These are phyloP conservation scores for Acrossocheilus wenchowensis DNA, from an alignment of 2,797 vertebrate species.

Conservation along the genomic window DNA sequence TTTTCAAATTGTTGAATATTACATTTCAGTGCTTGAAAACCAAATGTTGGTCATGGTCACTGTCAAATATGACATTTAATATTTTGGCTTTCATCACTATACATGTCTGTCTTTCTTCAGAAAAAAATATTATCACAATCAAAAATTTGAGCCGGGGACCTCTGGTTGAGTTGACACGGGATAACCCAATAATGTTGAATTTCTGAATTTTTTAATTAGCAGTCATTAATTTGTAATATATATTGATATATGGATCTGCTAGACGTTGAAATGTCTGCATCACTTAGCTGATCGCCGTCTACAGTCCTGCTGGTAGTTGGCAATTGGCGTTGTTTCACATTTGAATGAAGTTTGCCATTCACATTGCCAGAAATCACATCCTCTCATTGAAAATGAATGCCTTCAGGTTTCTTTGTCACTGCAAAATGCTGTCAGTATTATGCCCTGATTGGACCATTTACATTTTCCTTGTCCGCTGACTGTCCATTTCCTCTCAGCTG, in stretches of 20 bases:
- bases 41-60: too few species aligned
- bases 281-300: background rate
- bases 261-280: background rate
- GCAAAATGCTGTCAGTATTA: background rate
- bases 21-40: too few species aligned
- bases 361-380: background rate
- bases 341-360: background rate
- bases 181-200: too few species aligned
- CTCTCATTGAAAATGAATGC: slow-evolving; percentile 23
- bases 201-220: background rate
- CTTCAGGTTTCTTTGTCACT: slow-evolving; percentile 15
- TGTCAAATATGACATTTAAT: too few species aligned
- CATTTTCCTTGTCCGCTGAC: background rate
- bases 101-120: too few species aligned
- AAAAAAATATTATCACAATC: too few species aligned
- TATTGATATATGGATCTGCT: background rate
- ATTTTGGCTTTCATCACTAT: too few species aligned
- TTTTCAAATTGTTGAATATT: too few species aligned
- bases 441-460: slow-evolving; percentile 6
- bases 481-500: background rate
- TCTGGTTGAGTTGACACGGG: too few species aligned
- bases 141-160: too few species aligned
- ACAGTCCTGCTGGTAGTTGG: background rate
- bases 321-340: background rate
- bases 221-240: background rate